These are phyloP conservation scores for Metopolophium dirhodum DNA, from an alignment of 1,140 invertebrate species.

Conservation along the genomic window DNA sequence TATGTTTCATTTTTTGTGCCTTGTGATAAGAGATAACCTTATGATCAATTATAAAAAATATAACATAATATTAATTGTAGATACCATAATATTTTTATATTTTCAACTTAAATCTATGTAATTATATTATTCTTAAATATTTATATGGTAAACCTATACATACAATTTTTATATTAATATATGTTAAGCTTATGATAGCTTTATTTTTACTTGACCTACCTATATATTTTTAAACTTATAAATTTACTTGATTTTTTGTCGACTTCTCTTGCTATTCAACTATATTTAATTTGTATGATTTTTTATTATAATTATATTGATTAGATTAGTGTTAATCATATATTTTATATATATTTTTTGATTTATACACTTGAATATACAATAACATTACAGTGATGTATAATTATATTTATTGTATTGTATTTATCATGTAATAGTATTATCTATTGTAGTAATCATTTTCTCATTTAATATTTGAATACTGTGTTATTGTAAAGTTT, in stretches of 20 bases:
- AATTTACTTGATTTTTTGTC: not conserved
- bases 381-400: not conserved
- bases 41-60: not conserved
- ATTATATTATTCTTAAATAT: not conserved
- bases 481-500: not conserved
- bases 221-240: not conserved
- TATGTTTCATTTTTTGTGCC: not conserved
- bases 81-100: not conserved
- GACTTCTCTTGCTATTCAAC: not conserved
- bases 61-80: not conserved
- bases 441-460: not conserved
- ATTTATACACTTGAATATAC: not conserved
- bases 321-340: not conserved
- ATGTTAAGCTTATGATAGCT: too few relatives aligned
- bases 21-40: constrained; percentile 14
- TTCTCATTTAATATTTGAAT: not conserved
- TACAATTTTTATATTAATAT: not conserved
- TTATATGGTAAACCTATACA: not conserved
- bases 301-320: not conserved
- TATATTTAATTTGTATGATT: not conserved
- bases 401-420: not conserved
- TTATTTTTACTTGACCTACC: too few relatives aligned
- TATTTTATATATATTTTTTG: not conserved
- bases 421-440: not conserved
- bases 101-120: not conserved